Evolutionary conservation across 2,888 invertebrate species (phyloP), one percentile per base, ranked within the genome.

Genomic region (Pristionchus exspectatus): DNA sequence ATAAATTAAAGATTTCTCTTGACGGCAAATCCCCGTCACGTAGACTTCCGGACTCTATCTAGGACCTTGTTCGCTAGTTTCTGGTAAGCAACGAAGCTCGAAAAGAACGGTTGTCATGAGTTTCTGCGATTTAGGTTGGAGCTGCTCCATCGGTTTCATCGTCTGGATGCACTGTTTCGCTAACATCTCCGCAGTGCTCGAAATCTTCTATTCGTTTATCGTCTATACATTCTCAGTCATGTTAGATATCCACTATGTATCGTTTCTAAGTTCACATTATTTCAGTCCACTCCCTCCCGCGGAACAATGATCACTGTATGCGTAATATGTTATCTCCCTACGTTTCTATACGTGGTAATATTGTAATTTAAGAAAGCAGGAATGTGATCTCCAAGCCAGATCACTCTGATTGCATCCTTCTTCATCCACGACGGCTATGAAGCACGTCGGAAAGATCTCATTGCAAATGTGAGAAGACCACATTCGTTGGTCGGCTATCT

Each of bases 111-210:
- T 69, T 16, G 69, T n/a, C n/a, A 69, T 10, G 9, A 27, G 69
- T n/a, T 27, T n/a, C 69, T 69, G 69, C 69, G 44, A 50, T 50
- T 50, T 50, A 72, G 72, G n/a, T 14, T 81, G 81, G 81, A 81
- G 81, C 18, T 81, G 81, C 54, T 81, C 81, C 2, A 81, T 81
- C 50, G 44, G n/a, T 1, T 81, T 81, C 81, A 81, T 81, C 2
- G 9, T 81, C 24, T 81, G 81, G 50, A 50, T 81, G 81, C 81
- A 50, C n/a, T 81, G 81, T 24, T 81, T 27, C 50, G 18, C 54
- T 5, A 81, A 81, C 50, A 24, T 44, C 50, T 81, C 50, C 50
- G 81, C 50, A 10, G 81, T 81, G 1, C 38, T 81, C 2, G 50
- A 24, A 12, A 24, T 81, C 18, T 81, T n/a, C n/a, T 50, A n/a